Conservation (phyloP, 2,888 invertebrate genomes). For the Axea sp. region DNA sequence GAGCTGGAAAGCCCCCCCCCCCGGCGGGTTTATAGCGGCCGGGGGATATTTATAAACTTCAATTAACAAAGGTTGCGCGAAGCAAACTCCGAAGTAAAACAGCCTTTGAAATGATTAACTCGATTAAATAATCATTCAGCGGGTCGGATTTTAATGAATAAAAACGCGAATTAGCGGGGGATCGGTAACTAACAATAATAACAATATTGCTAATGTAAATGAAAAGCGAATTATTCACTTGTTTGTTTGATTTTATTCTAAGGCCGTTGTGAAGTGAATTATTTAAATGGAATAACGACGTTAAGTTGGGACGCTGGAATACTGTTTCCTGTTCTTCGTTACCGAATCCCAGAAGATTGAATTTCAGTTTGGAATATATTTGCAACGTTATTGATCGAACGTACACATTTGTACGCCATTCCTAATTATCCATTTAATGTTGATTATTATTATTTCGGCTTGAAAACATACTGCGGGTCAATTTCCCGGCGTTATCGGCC, state of each 20-base stretch:
- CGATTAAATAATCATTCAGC: too few relatives aligned
- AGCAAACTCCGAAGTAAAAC: too few relatives aligned
- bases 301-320: constrained; percentile 62
- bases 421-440: constrained; percentile 53
- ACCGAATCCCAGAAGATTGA: constrained; percentile 61
- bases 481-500: constrained; percentile 2
- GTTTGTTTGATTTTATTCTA: constrained; percentile 57
- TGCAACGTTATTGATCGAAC: constrained; percentile 54
- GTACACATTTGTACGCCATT: constrained; percentile 25
- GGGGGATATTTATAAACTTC: too few relatives aligned
- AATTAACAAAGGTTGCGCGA: too few relatives aligned
- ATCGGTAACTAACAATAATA: constrained; percentile 26
- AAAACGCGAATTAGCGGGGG: constrained; percentile 15
- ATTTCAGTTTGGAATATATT: constrained; percentile 60
- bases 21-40: too few relatives aligned
- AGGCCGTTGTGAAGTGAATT: constrained; percentile 63
- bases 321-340: constrained; percentile 60
- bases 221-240: constrained; percentile 55
- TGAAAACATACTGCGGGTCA: constrained; percentile 21
- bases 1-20: too few relatives aligned
- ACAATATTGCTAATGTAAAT: constrained; percentile 42
- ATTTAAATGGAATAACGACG: constrained; percentile 67
- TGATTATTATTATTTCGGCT: constrained; percentile 43
- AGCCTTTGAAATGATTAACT: too few relatives aligned
- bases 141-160: background rate